phyloP scores from a whole-genome alignment of 2,888 invertebrate genomes.

The Drosophila setosimentum region DNA sequence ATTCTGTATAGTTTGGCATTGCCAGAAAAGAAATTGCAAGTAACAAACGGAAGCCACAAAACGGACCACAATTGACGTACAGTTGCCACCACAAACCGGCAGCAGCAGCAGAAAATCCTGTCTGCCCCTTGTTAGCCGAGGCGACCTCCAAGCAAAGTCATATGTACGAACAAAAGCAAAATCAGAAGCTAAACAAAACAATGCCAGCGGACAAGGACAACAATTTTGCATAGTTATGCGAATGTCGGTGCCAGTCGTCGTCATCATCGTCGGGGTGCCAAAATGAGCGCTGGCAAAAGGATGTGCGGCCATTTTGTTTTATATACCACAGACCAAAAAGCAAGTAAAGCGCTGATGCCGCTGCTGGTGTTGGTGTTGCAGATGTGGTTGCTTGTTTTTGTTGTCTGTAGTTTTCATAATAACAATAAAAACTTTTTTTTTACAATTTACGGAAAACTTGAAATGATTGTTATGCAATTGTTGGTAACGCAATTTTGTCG shows the following conservation, averaged over 20 bases:
- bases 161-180: constrained; percentile 69
- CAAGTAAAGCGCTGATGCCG: constrained; percentile 54
- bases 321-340: constrained; percentile 64
- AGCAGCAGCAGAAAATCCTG: constrained; percentile 30
- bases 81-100: constrained; percentile 56
- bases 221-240: constrained; percentile 79
- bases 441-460: constrained; percentile 80
- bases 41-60: constrained; percentile 76
- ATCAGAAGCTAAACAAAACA: constrained; percentile 78
- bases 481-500: constrained; percentile 81
- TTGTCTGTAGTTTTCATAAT: constrained; percentile 75
- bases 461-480: constrained; percentile 81
- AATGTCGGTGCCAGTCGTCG: constrained; percentile 55
- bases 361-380: constrained; percentile 32
- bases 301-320: constrained; percentile 79
- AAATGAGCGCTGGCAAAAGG: constrained; percentile 77
- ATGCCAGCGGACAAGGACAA: constrained; percentile 60
- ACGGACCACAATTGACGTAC: constrained; percentile 79
- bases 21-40: constrained; percentile 72
- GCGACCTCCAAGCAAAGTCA: constrained; percentile 78
- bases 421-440: constrained; percentile 78
- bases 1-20: constrained; percentile 20
- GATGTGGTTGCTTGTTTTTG: constrained; percentile 52
- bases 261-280: constrained; percentile 65
- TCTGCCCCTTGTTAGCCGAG: constrained; percentile 29